A percentile compares a stretch with the other conserved stretches of the same genome.
These are phyloP conservation scores for Syritta pipiens DNA, from an alignment of 2,888 invertebrate species.

Conservation along the genomic window DNA sequence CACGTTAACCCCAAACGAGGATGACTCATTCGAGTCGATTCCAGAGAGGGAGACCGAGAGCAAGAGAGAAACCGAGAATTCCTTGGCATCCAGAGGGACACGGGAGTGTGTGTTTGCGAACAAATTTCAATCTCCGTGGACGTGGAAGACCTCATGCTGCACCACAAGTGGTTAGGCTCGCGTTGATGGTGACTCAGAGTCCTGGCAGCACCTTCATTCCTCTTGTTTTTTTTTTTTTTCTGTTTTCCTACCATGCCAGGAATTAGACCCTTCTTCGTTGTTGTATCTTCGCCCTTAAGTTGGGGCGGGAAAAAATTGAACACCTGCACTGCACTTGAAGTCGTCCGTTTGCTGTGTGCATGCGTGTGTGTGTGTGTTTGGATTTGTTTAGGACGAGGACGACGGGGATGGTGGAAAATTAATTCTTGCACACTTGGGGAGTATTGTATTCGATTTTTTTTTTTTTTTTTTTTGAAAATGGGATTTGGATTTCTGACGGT, in stretches of 20 bases:
- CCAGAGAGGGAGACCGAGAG: constrained; percentile 13
- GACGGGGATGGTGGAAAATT: constrained; percentile 49
- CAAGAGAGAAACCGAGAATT: constrained; percentile 66
- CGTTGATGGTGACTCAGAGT: constrained; percentile 55
- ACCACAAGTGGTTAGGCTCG: constrained; percentile 57
- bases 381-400: constrained; percentile 36
- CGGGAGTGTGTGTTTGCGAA: constrained; percentile 33
- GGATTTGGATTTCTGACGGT: constrained; percentile 38
- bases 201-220: constrained; percentile 31
- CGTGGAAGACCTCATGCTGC: constrained; percentile 54
- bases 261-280: constrained; percentile 54
- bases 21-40: constrained; percentile 65
- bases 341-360: constrained; percentile 16
- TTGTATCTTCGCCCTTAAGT: constrained; percentile 58
- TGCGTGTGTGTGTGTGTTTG: background rate
- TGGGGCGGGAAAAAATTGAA: constrained; percentile 68
- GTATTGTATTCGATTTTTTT: constrained; percentile 53
- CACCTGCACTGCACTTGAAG: constrained; percentile 68
- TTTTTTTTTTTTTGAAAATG: no score
- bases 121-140: constrained; percentile 58
- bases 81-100: constrained; percentile 60
- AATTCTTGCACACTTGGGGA: constrained; percentile 68
- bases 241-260: constrained; percentile 13
- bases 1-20: constrained; percentile 66
- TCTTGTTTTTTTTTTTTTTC: no score